Evolutionary conservation across 2,113 vertebrate genomes (phyloP), one percentile per base, ranked within the genome.

Genomic region (Python bivittatus): DNA sequence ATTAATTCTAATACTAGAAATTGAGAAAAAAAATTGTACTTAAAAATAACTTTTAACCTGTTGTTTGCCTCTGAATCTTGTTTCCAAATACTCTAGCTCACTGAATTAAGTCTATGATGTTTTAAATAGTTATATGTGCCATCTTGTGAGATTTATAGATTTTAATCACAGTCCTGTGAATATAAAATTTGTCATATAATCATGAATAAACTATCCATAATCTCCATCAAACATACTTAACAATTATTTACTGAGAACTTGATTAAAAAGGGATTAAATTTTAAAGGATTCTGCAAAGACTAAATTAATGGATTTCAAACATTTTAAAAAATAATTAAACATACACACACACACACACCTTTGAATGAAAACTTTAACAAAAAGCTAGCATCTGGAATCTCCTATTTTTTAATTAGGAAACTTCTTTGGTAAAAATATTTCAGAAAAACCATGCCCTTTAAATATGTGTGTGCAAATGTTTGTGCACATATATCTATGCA

Each of bases 221-320:
- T 92, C 91, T 88, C 79, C 79, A 89, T n/a, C 44, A 92, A 89
- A 92, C n/a, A 92, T 64, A 89, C 79, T n/a, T 68, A 92, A 92
- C 79, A 92, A 58, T 92, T 85, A 89, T 92, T 89, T 92, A 92
- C 87, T 92, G 91, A 92, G 57, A 58, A n/a, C 88, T 84, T 92
- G 91, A 92, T 92, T 89, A 92, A 79, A 92, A 92, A 64, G 44
- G 87, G 91, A 79, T 89, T 92, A 89, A 92, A 89, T 53, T 61
- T 92, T 92, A 89, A 92, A 92, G 87, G 91, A 92, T 92, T 88
- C 87, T 64, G 57, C 91, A 64, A 85, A 64, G 57, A 85, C 48
- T 84, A 92, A 92, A 92, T 89, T 85, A 92, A 92, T 92, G 57
- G 88, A 92, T 88, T 92, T 92, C 88, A 89, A 92, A 92, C 88